These are phyloP conservation scores for Callosobruchus maculatus DNA, from an alignment of 2,888 invertebrate species.

Conservation along the genomic window DNA sequence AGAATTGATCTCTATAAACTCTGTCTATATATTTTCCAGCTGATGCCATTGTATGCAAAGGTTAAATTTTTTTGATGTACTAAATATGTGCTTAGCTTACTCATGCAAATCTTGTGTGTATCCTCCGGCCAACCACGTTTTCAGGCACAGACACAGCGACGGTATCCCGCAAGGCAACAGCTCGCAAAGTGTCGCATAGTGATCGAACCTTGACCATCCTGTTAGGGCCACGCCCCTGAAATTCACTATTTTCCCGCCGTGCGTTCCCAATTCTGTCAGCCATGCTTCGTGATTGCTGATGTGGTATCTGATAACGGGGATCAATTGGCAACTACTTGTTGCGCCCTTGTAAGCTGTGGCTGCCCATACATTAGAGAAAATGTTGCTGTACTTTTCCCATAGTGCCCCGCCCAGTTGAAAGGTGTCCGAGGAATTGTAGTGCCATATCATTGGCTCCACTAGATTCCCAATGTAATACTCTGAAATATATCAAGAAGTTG, in stretches of 20 bases:
- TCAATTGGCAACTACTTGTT: slow-evolving; percentile 66
- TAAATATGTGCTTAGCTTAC: slow-evolving; percentile 32
- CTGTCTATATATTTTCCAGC: too few relatives aligned
- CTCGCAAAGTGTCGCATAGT: slow-evolving; percentile 70
- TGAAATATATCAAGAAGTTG: slow-evolving; percentile 34
- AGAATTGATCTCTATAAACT: too few relatives aligned
- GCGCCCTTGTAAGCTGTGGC: slow-evolving; percentile 87
- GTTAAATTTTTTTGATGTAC: not conserved
- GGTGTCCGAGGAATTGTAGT: slow-evolving; percentile 57
- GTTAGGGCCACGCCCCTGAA: slow-evolving; percentile 66
- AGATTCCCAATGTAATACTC: slow-evolving; percentile 59
- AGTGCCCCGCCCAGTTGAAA: slow-evolving; percentile 54
- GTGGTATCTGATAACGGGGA: slow-evolving; percentile 68
- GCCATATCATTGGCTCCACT: slow-evolving; percentile 69
- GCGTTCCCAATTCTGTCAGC: slow-evolving; percentile 55
- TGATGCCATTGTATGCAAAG: not conserved
- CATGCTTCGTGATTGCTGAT: slow-evolving; percentile 75
- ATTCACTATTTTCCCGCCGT: slow-evolving; percentile 52
- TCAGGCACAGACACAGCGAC: slow-evolving; percentile 60
- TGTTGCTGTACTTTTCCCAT: slow-evolving; percentile 62
- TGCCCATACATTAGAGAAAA: slow-evolving; percentile 72
- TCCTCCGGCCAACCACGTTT: slow-evolving; percentile 52
- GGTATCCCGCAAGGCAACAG: slow-evolving; percentile 63
- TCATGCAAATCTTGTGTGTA: slow-evolving; percentile 49
- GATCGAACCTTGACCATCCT: slow-evolving; percentile 64